Evolutionary conservation across 1,140 invertebrate species (phyloP).

Genomic region (Hylaeus anthracinus): DNA sequence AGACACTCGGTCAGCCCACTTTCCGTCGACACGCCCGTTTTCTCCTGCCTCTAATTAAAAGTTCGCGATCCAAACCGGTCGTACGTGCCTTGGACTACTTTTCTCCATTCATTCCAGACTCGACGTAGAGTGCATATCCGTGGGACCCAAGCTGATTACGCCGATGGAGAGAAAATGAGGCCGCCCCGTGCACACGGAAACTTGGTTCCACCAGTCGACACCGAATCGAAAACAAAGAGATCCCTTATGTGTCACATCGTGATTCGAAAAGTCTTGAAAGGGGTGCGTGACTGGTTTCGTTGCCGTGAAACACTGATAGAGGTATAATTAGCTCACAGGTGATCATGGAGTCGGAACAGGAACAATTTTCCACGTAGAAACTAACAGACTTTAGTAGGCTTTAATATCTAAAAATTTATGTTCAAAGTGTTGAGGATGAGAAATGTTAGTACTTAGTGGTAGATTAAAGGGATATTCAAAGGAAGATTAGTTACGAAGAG

Average conservation of each 20-base stretch:
- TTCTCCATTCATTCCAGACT: conserved; percentile 3
- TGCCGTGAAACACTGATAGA: neutral
- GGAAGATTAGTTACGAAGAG: no score
- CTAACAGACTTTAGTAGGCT: no score
- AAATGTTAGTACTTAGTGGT: no score
- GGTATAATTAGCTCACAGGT: neutral
- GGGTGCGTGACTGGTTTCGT: neutral
- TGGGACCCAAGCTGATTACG: conserved; percentile 25
- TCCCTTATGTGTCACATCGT: neutral
- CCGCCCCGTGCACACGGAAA: conserved; percentile 6
- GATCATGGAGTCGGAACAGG: neutral
- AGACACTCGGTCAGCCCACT: conserved; percentile 5
- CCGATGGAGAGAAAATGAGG: conserved; percentile 25
- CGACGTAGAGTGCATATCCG: neutral
- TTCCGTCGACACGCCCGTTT: neutral
- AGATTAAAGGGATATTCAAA: no score
- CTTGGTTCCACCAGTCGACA: conserved; percentile 7
- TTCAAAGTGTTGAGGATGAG: no score
- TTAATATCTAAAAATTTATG: no score
- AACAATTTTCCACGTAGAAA: no score
- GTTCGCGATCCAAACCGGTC: conserved; percentile 44
- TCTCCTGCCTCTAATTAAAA: conserved; percentile 58
- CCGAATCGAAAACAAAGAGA: conserved; percentile 16
- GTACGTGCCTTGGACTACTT: conserved; percentile 33
- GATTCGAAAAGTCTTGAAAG: conserved; percentile 5